phyloP scores from a whole-genome alignment of 2,113 vertebrate genomes.

The Tympanuchus pallidicinctus region DNA sequence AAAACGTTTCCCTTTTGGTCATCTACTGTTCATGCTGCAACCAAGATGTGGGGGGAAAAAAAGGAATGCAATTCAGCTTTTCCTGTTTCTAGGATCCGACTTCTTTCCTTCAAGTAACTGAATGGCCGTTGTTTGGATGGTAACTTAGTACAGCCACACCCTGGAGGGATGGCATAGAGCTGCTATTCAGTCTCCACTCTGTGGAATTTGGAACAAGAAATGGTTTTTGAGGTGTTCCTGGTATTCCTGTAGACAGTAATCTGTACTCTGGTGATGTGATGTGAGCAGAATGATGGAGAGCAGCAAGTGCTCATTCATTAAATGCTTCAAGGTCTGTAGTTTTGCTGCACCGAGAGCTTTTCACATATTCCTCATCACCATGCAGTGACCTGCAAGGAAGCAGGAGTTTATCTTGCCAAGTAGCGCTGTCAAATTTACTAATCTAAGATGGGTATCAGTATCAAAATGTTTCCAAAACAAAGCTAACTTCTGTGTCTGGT shows the following conservation, averaged over 20 bases:
- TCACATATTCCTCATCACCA: conserved; percentile 20
- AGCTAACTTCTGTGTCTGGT: not conserved
- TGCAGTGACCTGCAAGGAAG: conserved; percentile 35
- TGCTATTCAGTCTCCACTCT: conserved; percentile 8
- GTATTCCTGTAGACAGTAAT: conserved; percentile 19
- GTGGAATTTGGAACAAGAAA: fast-evolving
- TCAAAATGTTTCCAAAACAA: not conserved
- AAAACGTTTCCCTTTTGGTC: conserved; percentile 21
- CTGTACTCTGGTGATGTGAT: conserved; percentile 3
- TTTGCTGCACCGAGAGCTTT: not conserved
- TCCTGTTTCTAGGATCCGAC: conserved; percentile 19
- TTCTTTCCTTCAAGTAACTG: conserved; percentile 23
- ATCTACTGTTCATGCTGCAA: not conserved
- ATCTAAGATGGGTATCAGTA: not conserved
- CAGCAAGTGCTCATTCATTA: conserved; percentile 3
- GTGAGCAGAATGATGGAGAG: not conserved
- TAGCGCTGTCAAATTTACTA: not conserved
- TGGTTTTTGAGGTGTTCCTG: conserved; percentile 27
- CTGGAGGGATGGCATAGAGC: not conserved
- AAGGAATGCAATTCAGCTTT: conserved; percentile 2
- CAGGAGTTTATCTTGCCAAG: conserved; percentile 8
- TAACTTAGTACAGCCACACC: conserved; percentile 1
- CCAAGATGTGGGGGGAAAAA: not conserved
- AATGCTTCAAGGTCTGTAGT: not conserved
- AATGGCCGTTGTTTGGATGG: conserved; percentile 33